These are phyloP conservation scores for Julus scandinavius DNA, from an alignment of 2,888 invertebrate genomes.

Conservation along the genomic window DNA sequence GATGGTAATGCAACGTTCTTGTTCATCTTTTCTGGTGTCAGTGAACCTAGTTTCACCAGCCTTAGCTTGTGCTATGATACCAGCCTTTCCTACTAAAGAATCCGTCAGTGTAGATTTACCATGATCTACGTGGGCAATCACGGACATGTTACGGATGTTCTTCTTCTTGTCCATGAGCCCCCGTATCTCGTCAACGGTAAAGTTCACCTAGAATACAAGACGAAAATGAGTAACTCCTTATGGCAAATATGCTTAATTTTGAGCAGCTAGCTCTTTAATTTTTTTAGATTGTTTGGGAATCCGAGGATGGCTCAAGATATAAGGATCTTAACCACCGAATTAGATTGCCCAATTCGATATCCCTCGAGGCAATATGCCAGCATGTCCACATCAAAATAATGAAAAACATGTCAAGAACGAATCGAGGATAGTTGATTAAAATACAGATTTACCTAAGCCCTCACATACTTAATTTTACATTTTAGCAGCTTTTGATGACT, in stretches of 20 bases:
- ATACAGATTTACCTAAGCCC: background rate
- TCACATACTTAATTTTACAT: too few relatives aligned
- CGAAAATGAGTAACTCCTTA: background rate
- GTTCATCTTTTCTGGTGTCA: conserved; percentile 99
- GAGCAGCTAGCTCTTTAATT: background rate
- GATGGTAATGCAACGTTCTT: conserved; percentile 99
- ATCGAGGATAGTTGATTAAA: background rate
- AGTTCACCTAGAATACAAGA: conserved; percentile 86
- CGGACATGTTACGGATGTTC: conserved; percentile 99
- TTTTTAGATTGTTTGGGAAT: background rate
- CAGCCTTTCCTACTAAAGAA: conserved; percentile 99
- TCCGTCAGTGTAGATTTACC: conserved; percentile 99
- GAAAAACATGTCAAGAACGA: conserved; percentile 21
- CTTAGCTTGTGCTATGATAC: conserved; percentile 98
- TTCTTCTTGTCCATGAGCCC: conserved; percentile 99
- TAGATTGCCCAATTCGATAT: background rate
- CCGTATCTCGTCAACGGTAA: conserved; percentile 99
- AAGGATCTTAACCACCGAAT: background rate
- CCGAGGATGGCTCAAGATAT: conserved; percentile 31
- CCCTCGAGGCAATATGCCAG: background rate
- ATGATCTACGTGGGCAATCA: conserved; percentile 99
- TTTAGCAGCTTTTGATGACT: background rate
- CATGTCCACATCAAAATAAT: background rate
- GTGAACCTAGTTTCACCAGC: conserved; percentile 99
- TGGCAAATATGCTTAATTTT: background rate